A percentile compares a stretch with the other conserved stretches of the same genome.
Evolutionary conservation across 1,140 invertebrate genomes (phyloP).

Genomic region (Nephotettix cincticeps): DNA sequence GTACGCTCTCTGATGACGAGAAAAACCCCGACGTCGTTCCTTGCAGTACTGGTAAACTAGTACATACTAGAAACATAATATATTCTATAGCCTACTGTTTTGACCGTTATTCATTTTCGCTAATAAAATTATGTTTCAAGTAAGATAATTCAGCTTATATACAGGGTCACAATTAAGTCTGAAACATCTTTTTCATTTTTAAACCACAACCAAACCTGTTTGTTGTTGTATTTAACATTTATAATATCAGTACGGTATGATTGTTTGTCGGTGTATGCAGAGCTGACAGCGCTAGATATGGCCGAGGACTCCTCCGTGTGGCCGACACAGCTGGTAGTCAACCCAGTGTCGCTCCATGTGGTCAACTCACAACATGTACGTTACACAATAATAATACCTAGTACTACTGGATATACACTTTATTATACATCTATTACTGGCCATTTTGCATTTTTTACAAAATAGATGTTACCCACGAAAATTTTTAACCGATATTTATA

Average conservation of each 20-base stretch:
- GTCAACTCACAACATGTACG: neutral
- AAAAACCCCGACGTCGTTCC: neutral
- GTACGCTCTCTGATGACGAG: neutral
- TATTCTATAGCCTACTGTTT: no score
- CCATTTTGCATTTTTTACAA: no score
- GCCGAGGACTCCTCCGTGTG: neutral
- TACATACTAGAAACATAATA: no score
- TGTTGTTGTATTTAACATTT: neutral
- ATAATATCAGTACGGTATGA: neutral
- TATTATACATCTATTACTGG: no score
- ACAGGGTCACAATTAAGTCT: neutral
- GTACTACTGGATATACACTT: no score
- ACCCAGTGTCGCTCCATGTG: neutral
- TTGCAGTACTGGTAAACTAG: constrained; percentile 7
- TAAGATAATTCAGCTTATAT: neutral
- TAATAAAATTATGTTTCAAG: neutral
- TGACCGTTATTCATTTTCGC: neutral
- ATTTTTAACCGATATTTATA: no score
- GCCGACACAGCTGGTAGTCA: neutral
- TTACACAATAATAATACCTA: no score
- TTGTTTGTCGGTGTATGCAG: neutral
- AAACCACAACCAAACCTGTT: neutral
- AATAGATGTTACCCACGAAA: no score
- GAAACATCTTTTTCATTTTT: neutral
- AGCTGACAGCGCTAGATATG: neutral